These are phyloP conservation scores for Bujurquina vittata DNA, from an alignment of 2,113 vertebrate species.

Conservation along the genomic window DNA sequence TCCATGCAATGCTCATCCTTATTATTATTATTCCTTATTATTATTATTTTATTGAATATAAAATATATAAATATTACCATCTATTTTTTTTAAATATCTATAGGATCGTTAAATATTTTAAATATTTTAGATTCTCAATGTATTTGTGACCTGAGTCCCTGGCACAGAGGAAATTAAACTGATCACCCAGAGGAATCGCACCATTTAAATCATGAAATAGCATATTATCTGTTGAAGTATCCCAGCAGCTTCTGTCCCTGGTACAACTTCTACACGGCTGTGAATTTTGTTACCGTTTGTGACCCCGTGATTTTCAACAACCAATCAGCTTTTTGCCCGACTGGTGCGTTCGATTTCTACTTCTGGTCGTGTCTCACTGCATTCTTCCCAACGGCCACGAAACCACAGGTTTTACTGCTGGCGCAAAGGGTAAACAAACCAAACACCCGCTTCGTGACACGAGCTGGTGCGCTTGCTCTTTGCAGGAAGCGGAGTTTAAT, in stretches of 20 bases:
- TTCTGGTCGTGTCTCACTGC: background rate
- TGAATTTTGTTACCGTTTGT: background rate
- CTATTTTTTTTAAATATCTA: too few species aligned
- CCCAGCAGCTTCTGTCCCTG: background rate
- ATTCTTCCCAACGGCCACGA: accelerated
- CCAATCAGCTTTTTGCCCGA: conserved; percentile 63
- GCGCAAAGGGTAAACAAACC: background rate
- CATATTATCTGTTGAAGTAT: too few species aligned
- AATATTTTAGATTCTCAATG: background rate
- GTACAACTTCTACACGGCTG: background rate
- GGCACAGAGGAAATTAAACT: background rate
- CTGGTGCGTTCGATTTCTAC: conserved; percentile 32
- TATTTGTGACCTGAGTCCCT: background rate
- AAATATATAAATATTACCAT: too few species aligned
- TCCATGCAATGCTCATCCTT: too few species aligned
- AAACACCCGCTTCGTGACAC: conserved; percentile 23
- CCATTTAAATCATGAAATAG: background rate
- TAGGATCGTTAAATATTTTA: too few species aligned
- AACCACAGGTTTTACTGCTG: background rate
- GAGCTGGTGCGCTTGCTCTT: background rate
- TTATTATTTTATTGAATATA: too few species aligned
- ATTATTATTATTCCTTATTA: too few species aligned
- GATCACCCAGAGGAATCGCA: background rate
- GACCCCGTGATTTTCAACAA: conserved; percentile 30
- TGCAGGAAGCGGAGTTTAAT: background rate